phyloP scores from a whole-genome alignment of 2,888 invertebrate species.

The Amiota mariae region DNA sequence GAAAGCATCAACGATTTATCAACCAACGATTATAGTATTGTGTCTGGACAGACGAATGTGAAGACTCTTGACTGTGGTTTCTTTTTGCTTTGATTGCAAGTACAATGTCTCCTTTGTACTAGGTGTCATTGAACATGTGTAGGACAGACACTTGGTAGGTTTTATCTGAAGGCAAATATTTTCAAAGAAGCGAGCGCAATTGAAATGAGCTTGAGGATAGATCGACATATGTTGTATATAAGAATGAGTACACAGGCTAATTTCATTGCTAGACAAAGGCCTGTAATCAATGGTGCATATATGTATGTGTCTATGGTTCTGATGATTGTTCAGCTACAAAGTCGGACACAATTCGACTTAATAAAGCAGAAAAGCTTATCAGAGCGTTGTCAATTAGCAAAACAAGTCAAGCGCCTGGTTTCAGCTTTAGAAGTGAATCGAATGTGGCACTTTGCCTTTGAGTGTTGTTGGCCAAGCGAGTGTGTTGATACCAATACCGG shows the following conservation, averaged over 20 bases:
- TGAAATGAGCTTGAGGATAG: neutral
- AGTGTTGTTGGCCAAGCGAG: neutral
- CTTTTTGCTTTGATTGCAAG: constrained; percentile 12
- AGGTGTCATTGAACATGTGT: constrained; percentile 64
- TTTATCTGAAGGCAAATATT: neutral
- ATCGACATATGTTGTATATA: no score
- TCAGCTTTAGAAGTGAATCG: neutral
- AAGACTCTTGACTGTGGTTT: neutral
- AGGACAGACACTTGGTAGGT: neutral
- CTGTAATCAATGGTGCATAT: neutral
- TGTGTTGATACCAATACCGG: neutral
- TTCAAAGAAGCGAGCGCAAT: neutral
- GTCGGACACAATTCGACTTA: neutral
- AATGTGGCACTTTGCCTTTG: neutral
- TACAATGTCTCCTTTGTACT: constrained; percentile 16
- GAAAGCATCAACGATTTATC: constrained; percentile 60
- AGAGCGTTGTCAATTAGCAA: constrained; percentile 2
- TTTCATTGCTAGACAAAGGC: no score
- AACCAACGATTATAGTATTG: constrained; percentile 57
- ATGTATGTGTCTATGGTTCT: neutral
- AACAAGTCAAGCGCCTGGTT: neutral
- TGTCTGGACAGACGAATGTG: constrained; percentile 39
- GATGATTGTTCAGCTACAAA: neutral
- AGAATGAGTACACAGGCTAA: no score
- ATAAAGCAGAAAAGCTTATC: neutral